Conservation (phyloP, 2,113 vertebrate genomes). For the Erythrocebus patas region DNA sequence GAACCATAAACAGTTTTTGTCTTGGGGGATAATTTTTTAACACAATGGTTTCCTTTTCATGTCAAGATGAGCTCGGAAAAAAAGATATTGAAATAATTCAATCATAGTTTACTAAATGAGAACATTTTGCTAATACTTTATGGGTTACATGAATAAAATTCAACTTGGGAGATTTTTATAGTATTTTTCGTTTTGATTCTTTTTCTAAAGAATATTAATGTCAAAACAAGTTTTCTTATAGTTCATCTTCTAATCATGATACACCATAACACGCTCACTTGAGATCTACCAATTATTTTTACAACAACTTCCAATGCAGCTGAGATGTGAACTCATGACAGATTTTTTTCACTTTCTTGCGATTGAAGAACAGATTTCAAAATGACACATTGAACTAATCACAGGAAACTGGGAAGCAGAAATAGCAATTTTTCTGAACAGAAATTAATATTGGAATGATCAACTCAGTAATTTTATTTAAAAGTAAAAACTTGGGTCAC, state of each 20-base stretch:
- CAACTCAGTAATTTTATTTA: neutral
- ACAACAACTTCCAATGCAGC: neutral
- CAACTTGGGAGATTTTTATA: neutral
- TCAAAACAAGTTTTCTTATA: constrained; percentile 36
- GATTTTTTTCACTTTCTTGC: neutral
- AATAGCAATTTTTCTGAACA: neutral
- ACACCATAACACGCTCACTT: neutral
- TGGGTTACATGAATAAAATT: neutral
- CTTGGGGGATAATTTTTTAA: neutral
- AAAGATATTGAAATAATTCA: neutral
- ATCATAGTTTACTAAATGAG: neutral
- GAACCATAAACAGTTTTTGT: neutral
- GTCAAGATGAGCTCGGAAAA: neutral
- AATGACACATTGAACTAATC: neutral
- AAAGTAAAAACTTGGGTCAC: neutral
- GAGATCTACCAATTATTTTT: neutral
- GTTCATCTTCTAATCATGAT: constrained; percentile 23
- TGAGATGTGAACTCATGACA: neutral
- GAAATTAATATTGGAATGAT: neutral
- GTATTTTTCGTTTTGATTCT: neutral
- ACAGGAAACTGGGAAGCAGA: neutral
- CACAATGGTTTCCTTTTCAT: neutral
- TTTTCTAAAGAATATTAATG: constrained; percentile 27
- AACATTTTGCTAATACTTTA: neutral
- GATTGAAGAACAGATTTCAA: neutral